phyloP scores from a whole-genome alignment of 2,113 vertebrate genomes.

The Bucco capensis region DNA sequence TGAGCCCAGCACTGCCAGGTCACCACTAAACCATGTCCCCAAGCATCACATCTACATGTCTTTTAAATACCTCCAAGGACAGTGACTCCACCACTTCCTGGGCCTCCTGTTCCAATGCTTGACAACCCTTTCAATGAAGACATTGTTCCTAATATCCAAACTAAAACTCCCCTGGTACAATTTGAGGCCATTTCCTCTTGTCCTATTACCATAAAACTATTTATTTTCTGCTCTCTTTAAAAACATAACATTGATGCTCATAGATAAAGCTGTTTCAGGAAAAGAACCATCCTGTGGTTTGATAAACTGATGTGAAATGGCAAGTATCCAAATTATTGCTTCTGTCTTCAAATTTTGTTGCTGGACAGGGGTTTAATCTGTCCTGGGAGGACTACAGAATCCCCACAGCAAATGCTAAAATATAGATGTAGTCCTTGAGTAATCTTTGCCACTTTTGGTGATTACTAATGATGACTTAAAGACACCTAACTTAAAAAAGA shows the following conservation, averaged over 20 bases:
- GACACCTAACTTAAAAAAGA: background rate
- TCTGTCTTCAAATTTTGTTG: background rate
- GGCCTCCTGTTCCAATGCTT: background rate
- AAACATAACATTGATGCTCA: background rate
- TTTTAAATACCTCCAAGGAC: background rate
- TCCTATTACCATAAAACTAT: background rate
- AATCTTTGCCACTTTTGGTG: background rate
- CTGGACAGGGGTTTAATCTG: background rate
- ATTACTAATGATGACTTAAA: background rate
- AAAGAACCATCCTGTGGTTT: background rate
- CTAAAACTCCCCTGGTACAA: background rate
- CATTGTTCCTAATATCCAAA: background rate
- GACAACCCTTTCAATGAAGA: background rate
- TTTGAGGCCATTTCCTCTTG: background rate
- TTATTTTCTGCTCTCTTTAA: background rate
- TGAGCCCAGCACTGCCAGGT: background rate
- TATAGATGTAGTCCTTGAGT: background rate
- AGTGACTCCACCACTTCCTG: background rate
- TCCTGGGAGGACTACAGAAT: background rate
- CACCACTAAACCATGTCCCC: background rate
- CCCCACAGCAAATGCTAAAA: background rate
- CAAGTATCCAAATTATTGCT: background rate
- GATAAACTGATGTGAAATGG: background rate
- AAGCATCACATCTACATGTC: background rate
- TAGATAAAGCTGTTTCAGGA: background rate